Percentiles rank a stretch among this genome's conserved stretches.
Evolutionary conservation across 1,140 invertebrate genomes (phyloP).

Genomic region (Aplysia californica): DNA sequence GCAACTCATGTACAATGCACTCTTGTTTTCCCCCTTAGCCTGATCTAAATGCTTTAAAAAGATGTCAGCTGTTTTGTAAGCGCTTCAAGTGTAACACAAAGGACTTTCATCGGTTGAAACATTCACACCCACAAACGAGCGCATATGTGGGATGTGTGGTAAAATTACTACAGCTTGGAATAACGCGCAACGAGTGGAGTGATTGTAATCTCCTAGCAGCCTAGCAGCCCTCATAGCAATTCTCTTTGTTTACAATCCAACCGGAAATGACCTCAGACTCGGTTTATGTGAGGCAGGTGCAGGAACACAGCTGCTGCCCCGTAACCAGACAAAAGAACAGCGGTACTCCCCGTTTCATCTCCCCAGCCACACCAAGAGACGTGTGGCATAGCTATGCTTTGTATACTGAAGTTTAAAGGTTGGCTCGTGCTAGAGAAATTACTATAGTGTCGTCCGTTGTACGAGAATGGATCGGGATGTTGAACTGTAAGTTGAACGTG

Average conservation of each 20-base stretch:
- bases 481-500: background rate
- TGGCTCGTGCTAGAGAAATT: background rate
- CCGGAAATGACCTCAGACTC: conserved; percentile 22
- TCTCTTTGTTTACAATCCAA: conserved; percentile 26
- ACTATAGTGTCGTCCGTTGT: conserved; percentile 3
- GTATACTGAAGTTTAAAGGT: background rate
- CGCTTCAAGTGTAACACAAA: no score
- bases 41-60: no score
- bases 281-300: conserved; percentile 9
- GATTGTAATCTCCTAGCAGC: no score
- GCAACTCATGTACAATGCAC: no score
- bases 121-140: no score
- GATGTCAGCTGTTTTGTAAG: no score
- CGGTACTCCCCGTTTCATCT: background rate
- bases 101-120: no score
- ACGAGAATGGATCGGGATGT: background rate
- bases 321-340: conserved; percentile 30
- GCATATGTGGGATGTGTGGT: no score
- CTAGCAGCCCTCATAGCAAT: no score
- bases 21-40: no score
- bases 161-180: no score
- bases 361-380: background rate
- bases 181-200: no score
- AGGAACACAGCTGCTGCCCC: conserved; percentile 17
- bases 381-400: conserved; percentile 12